phyloP scores from a whole-genome alignment of 1,140 invertebrate species.

The Kradibia gibbosae region DNA sequence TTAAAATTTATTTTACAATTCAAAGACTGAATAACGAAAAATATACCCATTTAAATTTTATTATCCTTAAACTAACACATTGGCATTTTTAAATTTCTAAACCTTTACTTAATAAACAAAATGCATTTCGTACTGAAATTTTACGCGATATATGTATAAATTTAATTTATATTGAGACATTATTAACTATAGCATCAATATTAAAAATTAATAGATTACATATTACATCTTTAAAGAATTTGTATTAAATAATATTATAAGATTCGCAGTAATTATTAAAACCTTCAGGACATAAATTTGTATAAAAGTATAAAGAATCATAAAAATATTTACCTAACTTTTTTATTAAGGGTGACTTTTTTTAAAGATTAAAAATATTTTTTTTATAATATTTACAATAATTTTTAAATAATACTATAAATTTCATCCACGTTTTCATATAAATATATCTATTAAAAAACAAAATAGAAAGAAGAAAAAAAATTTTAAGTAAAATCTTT shows the following conservation, averaged over 20 bases:
- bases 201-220: slow-evolving; percentile 11
- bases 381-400: slow-evolving; percentile 45
- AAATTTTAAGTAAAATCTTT: too few species aligned
- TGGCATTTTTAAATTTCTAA: too few species aligned
- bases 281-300: slow-evolving; percentile 33
- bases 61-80: too few species aligned
- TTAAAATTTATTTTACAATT: too few species aligned
- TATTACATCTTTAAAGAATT: slow-evolving; percentile 8
- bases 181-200: too few species aligned
- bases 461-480: background rate
- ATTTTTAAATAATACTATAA: slow-evolving; percentile 16
- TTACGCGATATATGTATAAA: too few species aligned
- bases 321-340: slow-evolving; percentile 46
- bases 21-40: too few species aligned
- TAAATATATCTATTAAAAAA: background rate
- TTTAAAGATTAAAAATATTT: slow-evolving; percentile 28
- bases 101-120: too few species aligned
- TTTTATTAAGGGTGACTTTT: slow-evolving; percentile 26
- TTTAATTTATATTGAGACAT: too few species aligned
- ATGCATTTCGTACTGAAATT: too few species aligned
- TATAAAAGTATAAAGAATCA: slow-evolving; percentile 44
- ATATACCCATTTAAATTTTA: too few species aligned
- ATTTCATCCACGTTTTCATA: background rate
- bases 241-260: too few species aligned
- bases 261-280: background rate